These are phyloP conservation scores for Tragelaphus strepsiceros DNA, from an alignment of 2,113 vertebrate species.

Conservation along the genomic window DNA sequence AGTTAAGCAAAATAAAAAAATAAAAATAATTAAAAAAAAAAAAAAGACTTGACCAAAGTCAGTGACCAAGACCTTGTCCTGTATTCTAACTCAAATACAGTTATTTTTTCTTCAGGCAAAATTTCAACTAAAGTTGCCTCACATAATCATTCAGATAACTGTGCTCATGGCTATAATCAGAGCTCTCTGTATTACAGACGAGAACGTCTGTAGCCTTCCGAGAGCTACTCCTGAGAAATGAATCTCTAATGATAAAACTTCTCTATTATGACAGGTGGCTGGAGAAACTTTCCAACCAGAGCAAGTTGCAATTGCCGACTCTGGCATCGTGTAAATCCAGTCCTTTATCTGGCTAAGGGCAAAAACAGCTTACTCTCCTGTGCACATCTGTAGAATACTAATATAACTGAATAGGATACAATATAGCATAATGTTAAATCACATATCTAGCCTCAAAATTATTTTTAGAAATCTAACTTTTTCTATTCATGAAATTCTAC, in stretches of 20 bases:
- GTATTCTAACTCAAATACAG: background rate
- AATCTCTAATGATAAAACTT: conserved; percentile 29
- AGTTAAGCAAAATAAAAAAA: no score
- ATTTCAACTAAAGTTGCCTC: background rate
- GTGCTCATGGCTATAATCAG: background rate
- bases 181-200: background rate
- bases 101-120: background rate
- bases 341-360: background rate
- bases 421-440: background rate
- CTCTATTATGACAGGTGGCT: background rate
- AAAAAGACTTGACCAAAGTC: background rate
- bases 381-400: background rate
- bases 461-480: background rate
- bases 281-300: background rate
- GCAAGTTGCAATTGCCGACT: background rate
- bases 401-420: conserved; percentile 1
- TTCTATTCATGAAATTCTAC: background rate
- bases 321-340: background rate
- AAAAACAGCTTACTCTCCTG: background rate
- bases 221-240: background rate
- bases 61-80: background rate
- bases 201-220: background rate
- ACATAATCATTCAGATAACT: background rate
- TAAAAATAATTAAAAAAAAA: no score
- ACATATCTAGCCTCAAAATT: background rate